Evolutionary conservation across 2,797 vertebrate genomes (phyloP).

Genomic region (Margarornis squamiger): DNA sequence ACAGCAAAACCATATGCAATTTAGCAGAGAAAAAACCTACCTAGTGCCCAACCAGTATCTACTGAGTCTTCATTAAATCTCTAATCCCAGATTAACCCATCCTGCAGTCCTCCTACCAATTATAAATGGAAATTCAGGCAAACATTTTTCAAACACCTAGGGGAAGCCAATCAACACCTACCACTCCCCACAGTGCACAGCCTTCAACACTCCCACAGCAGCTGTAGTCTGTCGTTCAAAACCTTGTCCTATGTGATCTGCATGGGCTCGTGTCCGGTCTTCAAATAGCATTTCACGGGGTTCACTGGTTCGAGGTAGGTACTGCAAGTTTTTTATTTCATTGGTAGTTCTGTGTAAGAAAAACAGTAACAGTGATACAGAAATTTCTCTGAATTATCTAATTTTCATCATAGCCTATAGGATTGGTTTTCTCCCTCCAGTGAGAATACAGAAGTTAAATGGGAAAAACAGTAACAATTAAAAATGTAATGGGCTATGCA

Average conservation of each 20-base stretch:
- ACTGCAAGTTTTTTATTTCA: conserved; percentile 99
- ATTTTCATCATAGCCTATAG: not conserved
- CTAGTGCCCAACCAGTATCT: not conserved
- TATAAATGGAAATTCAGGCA: not conserved
- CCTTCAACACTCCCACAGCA: conserved; percentile 96
- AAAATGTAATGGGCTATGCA: not conserved
- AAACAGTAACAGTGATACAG: not conserved
- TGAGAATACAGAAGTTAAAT: not conserved
- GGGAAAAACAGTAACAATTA: not conserved
- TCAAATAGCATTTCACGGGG: conserved; percentile 98
- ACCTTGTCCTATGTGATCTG: conserved; percentile 97
- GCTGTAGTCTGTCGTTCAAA: conserved; percentile 96
- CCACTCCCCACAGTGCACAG: conserved; percentile 89
- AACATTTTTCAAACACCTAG: not conserved
- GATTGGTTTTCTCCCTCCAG: not conserved
- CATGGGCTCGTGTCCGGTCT: conserved; percentile 94
- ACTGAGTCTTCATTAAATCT: not conserved
- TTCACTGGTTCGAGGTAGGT: conserved; percentile 95
- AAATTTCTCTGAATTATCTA: not conserved
- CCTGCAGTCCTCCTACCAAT: not conserved
- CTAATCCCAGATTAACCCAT: not conserved
- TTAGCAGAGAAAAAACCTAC: not conserved
- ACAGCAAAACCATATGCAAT: not conserved
- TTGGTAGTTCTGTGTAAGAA: conserved; percentile 89
- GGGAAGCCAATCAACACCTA: conserved; percentile 59